phyloP scores from a whole-genome alignment of 2,888 invertebrate genomes.

The Monoplex corrugatus region DNA sequence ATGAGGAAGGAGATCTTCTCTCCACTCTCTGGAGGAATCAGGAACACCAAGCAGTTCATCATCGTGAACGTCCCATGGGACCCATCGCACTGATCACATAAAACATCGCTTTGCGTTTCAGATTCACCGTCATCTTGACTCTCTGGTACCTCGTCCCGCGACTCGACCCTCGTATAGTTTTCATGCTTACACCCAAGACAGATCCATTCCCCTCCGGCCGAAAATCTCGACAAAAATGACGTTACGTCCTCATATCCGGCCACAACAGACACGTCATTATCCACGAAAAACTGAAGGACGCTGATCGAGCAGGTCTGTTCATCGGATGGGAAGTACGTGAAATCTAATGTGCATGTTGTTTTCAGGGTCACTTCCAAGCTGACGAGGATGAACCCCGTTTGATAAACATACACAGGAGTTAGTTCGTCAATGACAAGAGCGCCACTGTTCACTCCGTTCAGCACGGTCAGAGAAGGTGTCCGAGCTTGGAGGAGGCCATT shows the following conservation, averaged over 20 bases:
- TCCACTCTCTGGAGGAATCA: slow-evolving; percentile 29
- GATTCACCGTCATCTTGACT: not conserved
- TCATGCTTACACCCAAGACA: not conserved
- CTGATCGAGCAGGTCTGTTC: not conserved
- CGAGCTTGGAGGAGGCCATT: not conserved
- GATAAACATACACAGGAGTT: not conserved
- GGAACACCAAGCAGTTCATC: slow-evolving; percentile 40
- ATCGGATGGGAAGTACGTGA: slow-evolving; percentile 32
- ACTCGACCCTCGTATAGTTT: not conserved
- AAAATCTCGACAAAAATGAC: not conserved
- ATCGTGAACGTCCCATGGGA: slow-evolving; percentile 34
- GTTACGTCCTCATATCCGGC: not conserved
- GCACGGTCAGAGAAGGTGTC: not conserved
- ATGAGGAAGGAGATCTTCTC: slow-evolving; percentile 46
- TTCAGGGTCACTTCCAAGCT: not conserved
- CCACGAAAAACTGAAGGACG: not conserved
- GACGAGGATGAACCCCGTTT: not conserved
- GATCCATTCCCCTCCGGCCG: slow-evolving; percentile 12
- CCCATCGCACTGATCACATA: slow-evolving; percentile 24
- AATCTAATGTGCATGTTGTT: slow-evolving; percentile 5
- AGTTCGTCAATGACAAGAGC: not conserved
- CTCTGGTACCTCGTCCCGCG: not conserved
- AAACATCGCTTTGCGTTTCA: not conserved
- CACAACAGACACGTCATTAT: not conserved
- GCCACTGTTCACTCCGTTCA: not conserved